Base-by-base conservation (phyloP, 2,113 vertebrate genomes). In the Bos indicus region DNA sequence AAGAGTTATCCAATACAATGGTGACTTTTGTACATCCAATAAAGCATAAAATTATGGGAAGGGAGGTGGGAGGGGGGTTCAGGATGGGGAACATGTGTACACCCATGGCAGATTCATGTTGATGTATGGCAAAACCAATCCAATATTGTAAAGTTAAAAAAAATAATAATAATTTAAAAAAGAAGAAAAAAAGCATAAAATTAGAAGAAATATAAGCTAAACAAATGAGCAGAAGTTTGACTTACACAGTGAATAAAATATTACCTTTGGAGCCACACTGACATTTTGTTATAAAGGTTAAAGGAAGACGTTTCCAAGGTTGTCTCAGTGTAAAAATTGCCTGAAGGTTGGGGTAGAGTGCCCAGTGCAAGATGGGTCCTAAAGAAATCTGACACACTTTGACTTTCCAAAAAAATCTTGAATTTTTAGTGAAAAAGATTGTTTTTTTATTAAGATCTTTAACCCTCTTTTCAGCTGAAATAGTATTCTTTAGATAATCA, bases 221-320 rank as follows among this genome's bases (percentile, higher is more conserved):
- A 60, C 92, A 96, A 93, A 90, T 91, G 85, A 96, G 13, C 64
- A 26, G 86, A 90, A 84, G 36, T 92, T 96, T 85, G 33, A n/a
- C 11, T 91, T 92, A 85, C 1, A 28, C 1, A 84, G 54, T 85
- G 26, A 28, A 97, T 60, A 91, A 97, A 97, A 94, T 84, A 92
- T 95, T 96, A 94, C 2, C 54, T 96, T 97, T 87, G 56, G 74
- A 97, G 93, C 11, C 3, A 48, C 51, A 17, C 57, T 96, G 23
- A 26, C 2, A 88, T 98, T 97, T 97, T 96, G 5, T 91, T 95
- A 88, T 26, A 94, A 98, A 97, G 78, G 15, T 86, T 40, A 54
- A 96, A 40, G 33, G 26, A 97, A 90, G 46, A 93, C 0, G 1
- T 98, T 96, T 90, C 74, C 57, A 96, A 93, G 54, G 36, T 96